Percentiles rank a stretch among this genome's conserved stretches.
Evolutionary conservation across 2,888 invertebrate species (phyloP).

Genomic region (Lithophane ornitopus): DNA sequence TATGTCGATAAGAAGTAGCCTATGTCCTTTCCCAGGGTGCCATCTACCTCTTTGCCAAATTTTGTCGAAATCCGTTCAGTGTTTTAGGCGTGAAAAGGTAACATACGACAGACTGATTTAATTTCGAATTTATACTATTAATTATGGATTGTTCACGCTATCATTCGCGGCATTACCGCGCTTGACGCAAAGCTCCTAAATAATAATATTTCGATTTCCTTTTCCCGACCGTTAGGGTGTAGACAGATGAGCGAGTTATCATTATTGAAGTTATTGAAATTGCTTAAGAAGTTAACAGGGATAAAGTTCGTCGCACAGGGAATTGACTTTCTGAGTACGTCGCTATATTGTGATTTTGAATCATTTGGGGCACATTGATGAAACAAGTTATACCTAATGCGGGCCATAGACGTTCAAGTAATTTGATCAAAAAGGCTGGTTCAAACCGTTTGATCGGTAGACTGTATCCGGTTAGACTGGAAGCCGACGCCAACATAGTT

Average conservation of each 20-base stretch:
- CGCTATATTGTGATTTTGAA: neutral
- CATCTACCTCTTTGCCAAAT: too few relatives aligned
- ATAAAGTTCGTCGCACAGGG: neutral
- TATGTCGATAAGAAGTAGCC: too few relatives aligned
- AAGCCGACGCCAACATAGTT: too few relatives aligned
- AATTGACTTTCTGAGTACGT: neutral
- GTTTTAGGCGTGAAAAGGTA: too few relatives aligned
- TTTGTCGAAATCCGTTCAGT: too few relatives aligned
- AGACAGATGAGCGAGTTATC: slow-evolving; percentile 6
- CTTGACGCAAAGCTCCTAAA: slow-evolving; percentile 44
- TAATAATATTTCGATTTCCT: slow-evolving; percentile 61
- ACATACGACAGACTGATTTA: too few relatives aligned
- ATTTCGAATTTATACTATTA: too few relatives aligned
- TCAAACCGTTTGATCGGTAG: too few relatives aligned
- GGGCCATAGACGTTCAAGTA: too few relatives aligned
- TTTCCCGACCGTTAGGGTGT: slow-evolving; percentile 44
- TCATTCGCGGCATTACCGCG: slow-evolving; percentile 21
- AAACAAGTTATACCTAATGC: neutral
- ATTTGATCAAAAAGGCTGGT: too few relatives aligned
- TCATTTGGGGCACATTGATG: neutral
- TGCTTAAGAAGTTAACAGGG: neutral
- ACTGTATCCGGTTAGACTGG: too few relatives aligned
- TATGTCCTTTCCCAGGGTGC: too few relatives aligned
- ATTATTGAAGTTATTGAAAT: neutral
- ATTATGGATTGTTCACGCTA: slow-evolving; percentile 20